These are phyloP conservation scores for Alexandromys oeconomus DNA, from an alignment of 2,797 vertebrate genomes.

Conservation along the genomic window DNA sequence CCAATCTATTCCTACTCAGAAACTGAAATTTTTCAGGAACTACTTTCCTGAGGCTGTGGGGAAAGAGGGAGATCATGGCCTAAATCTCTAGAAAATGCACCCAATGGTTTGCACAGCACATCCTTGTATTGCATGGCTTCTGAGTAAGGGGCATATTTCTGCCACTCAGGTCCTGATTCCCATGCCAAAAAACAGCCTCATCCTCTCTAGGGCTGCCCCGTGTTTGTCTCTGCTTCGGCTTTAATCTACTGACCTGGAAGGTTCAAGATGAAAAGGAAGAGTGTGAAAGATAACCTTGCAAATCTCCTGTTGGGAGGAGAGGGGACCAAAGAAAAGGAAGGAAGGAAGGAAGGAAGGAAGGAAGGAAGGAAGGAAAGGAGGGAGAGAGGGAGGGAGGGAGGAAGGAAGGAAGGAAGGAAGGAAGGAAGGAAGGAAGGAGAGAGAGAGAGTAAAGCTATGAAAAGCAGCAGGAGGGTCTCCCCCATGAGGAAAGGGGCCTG, in stretches of 20 bases:
- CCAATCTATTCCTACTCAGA: background rate
- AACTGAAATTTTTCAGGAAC: background rate
- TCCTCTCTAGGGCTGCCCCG: no score
- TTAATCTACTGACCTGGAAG: background rate
- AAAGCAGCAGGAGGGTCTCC: background rate
- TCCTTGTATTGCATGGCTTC: background rate
- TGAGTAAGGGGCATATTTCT: background rate
- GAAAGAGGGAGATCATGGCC: background rate
- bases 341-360: background rate
- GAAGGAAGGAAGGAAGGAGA: no score
- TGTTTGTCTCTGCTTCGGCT: background rate
- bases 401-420: background rate
- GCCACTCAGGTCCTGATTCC: background rate
- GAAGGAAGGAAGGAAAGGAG: no score
- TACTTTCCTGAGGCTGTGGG: background rate
- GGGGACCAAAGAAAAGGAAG: background rate
- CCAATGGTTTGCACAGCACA: background rate
- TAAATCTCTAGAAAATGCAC: background rate
- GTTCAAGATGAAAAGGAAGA: background rate
- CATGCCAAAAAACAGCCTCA: background rate
- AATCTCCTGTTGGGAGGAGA: background rate
- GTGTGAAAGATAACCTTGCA: background rate
- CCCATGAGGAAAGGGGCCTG: background rate
- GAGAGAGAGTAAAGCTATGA: background rate
- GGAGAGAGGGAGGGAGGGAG: background rate